A percentile compares a stretch with the other conserved stretches of the same genome.
Evolutionary conservation across 1,140 invertebrate genomes (phyloP).

Genomic region (Hetaerina americana): DNA sequence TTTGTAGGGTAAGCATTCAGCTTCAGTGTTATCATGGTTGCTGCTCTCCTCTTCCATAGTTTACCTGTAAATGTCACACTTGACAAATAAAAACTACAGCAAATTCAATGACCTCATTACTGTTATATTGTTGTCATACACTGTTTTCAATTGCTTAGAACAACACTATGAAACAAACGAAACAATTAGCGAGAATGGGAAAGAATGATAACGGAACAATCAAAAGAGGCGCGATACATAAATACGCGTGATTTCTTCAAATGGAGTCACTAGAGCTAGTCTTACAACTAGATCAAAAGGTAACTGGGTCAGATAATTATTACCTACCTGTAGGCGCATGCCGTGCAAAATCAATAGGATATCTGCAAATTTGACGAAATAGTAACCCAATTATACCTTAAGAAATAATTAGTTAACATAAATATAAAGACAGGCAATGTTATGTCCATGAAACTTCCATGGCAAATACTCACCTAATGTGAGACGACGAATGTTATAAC

Average conservation of each 20-base stretch:
- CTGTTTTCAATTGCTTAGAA: not conserved
- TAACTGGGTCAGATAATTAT: not conserved
- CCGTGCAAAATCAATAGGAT: not conserved
- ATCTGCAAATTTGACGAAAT: no score
- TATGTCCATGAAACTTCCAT: no score
- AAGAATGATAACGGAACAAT: no score
- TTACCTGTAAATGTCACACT: not conserved
- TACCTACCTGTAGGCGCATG: not conserved
- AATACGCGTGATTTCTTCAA: no score
- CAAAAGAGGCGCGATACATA: no score
- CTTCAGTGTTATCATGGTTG: not conserved
- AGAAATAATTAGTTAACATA: no score
- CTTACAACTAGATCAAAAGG: not conserved
- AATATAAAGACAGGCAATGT: no score
- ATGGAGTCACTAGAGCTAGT: no score
- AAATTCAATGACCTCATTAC: not conserved
- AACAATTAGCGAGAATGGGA: no score
- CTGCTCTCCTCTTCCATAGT: not conserved
- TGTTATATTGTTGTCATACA: not conserved
- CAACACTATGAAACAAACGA: not conserved
- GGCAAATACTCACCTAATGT: no score
- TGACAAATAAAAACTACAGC: not conserved
- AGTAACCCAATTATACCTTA: no score
- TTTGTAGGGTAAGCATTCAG: not conserved
- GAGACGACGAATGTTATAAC: no score